Evolutionary conservation across 2,888 invertebrate genomes (phyloP).

Genomic region (Molorchus minor): DNA sequence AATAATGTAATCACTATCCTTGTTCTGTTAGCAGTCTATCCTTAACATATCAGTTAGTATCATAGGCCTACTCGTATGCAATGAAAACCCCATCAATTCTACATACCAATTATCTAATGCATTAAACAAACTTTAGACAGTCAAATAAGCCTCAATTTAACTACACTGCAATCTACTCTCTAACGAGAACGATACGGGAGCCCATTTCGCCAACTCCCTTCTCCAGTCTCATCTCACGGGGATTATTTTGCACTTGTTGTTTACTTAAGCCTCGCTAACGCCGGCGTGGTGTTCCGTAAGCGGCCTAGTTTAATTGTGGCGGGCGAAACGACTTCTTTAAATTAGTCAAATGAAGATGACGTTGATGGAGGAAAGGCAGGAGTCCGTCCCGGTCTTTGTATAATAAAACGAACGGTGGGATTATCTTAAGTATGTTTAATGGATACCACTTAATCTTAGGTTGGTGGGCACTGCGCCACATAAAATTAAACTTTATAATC

Average conservation of each 20-base stretch:
- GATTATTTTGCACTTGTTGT: slow-evolving; percentile 13
- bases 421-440: slow-evolving; percentile 49
- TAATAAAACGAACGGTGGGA: slow-evolving; percentile 48
- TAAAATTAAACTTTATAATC: slow-evolving; percentile 49
- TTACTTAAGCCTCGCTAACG: slow-evolving; percentile 13
- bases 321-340: slow-evolving; percentile 36
- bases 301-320: slow-evolving; percentile 37
- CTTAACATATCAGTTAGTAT: too few species aligned
- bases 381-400: slow-evolving; percentile 24
- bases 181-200: not conserved
- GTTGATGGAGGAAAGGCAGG: slow-evolving; percentile 23
- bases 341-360: slow-evolving; percentile 34
- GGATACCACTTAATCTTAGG: slow-evolving; percentile 32
- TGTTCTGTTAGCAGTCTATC: too few species aligned
- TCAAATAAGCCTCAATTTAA: too few species aligned
- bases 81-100: too few species aligned
- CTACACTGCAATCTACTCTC: too few species aligned
- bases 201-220: slow-evolving; percentile 1
- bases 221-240: slow-evolving; percentile 3
- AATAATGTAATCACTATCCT: too few species aligned
- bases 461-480: slow-evolving; percentile 25
- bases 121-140: too few species aligned
- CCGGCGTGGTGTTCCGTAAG: slow-evolving; percentile 12
- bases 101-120: too few species aligned
- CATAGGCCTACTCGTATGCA: too few species aligned